Percentiles rank a stretch among this genome's conserved stretches.
Evolutionary conservation across 2,797 vertebrate genomes (phyloP).

Genomic region (Sebastes jordani): DNA sequence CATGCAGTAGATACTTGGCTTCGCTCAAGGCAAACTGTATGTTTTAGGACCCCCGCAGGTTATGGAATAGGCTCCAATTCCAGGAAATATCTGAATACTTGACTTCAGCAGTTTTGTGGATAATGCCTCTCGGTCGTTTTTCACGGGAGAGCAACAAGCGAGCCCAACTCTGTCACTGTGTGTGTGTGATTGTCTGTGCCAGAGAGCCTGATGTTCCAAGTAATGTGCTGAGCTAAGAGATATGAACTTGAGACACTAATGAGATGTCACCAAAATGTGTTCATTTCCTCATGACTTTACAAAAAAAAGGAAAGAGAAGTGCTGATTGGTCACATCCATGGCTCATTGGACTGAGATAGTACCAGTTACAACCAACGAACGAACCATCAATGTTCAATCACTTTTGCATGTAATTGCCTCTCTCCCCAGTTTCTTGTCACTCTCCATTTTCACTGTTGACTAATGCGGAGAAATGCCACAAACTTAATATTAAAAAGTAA

Average conservation of each 20-base stretch:
- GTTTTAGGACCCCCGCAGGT: neutral
- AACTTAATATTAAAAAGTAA: neutral
- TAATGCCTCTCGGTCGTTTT: constrained; percentile 11
- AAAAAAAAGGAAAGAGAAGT: constrained; percentile 31
- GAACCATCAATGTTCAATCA: neutral
- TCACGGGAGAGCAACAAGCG: constrained; percentile 2
- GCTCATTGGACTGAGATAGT: constrained; percentile 50
- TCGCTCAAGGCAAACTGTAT: neutral
- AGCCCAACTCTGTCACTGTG: neutral
- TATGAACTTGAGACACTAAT: constrained; percentile 51
- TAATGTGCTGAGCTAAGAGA: constrained; percentile 57
- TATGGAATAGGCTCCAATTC: neutral
- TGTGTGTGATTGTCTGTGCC: constrained; percentile 3
- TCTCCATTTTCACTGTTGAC: constrained; percentile 22
- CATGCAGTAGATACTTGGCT: neutral
- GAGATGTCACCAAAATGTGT: constrained; percentile 39
- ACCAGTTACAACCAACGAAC: constrained; percentile 10
- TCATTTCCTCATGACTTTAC: constrained; percentile 37
- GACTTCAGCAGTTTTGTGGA: constrained; percentile 32
- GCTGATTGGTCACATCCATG: constrained; percentile 49
- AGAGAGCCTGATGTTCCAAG: constrained; percentile 25
- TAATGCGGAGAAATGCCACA: constrained; percentile 14
- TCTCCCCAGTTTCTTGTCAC: constrained; percentile 1
- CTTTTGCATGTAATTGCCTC: constrained; percentile 29
- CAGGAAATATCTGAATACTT: neutral